phyloP scores from a whole-genome alignment of 1,140 invertebrate species.

The Drosophila simulans region DNA sequence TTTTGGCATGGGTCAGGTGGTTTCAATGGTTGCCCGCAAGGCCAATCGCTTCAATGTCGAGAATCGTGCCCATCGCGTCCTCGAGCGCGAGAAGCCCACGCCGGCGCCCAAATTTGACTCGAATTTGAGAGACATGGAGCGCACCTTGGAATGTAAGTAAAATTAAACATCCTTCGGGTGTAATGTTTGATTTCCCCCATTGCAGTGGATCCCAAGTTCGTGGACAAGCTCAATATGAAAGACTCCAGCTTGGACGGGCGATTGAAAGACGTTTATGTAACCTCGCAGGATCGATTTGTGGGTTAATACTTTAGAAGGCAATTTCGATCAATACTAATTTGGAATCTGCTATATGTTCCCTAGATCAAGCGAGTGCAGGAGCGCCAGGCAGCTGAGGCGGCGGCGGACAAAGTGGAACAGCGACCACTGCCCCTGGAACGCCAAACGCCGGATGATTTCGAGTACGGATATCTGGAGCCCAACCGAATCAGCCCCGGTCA shows the following conservation, averaged over 20 bases:
- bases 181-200: slow-evolving; percentile 21
- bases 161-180: not conserved
- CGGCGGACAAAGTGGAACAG: slow-evolving; percentile 10
- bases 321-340: not conserved
- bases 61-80: slow-evolving; percentile 88
- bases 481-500: slow-evolving; percentile 85
- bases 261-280: slow-evolving; percentile 89
- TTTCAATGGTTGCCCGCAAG: slow-evolving; percentile 85
- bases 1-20: slow-evolving; percentile 85
- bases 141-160: slow-evolving; percentile 86
- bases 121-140: slow-evolving; percentile 87
- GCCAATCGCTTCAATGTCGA: slow-evolving; percentile 89
- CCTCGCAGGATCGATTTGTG: slow-evolving; percentile 86
- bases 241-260: slow-evolving; percentile 86
- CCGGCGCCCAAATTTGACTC: slow-evolving; percentile 88
- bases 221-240: slow-evolving; percentile 87
- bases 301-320: slow-evolving; percentile 20
- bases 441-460: slow-evolving; percentile 77
- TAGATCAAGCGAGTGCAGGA: slow-evolving; percentile 66
- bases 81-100: slow-evolving; percentile 88
- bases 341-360: not conserved
- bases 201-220: slow-evolving; percentile 87
- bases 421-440: slow-evolving; percentile 77
- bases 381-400: slow-evolving; percentile 46
- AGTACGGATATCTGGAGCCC: slow-evolving; percentile 87